Conservation (phyloP, 2,113 vertebrate species). For the Lepisosteus oculatus region DNA sequence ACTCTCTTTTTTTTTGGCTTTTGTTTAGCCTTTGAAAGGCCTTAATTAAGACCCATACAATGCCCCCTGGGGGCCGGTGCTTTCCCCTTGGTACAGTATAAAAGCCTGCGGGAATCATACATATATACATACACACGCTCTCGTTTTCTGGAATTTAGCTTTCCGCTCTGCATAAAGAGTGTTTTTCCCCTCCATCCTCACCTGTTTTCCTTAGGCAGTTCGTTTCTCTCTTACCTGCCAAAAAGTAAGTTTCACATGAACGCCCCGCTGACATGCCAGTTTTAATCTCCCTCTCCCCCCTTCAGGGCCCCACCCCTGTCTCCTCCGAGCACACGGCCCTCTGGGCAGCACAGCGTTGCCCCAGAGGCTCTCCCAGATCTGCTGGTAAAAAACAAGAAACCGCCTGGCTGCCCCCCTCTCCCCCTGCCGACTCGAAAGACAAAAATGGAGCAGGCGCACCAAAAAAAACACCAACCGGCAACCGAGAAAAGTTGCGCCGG, state of each 20-base stretch:
- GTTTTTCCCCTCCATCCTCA: conserved; percentile 23
- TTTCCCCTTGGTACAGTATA: neutral
- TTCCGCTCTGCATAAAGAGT: neutral
- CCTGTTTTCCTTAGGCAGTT: conserved; percentile 46
- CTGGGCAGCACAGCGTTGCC: too few relatives aligned
- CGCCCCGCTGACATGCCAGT: conserved; percentile 17
- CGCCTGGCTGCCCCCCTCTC: too few relatives aligned
- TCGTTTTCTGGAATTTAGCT: neutral
- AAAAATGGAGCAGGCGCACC: too few relatives aligned
- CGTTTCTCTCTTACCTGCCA: conserved; percentile 46
- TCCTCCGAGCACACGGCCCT: too few relatives aligned
- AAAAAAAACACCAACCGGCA: too few relatives aligned
- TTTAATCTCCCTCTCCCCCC: neutral
- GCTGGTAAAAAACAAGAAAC: too few relatives aligned
- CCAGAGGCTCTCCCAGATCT: too few relatives aligned
- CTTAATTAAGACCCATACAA: conserved; percentile 74
- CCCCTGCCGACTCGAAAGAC: too few relatives aligned
- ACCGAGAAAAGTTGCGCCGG: too few relatives aligned
- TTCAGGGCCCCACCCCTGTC: neutral
- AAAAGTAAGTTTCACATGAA: conserved; percentile 39
- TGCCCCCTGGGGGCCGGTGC: conserved; percentile 53
- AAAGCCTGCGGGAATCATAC: neutral
- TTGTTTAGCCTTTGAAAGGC: conserved; percentile 75
- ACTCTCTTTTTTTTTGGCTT: conserved; percentile 53
- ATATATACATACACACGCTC: neutral